Conservation (phyloP, 2,888 invertebrate species). For the Parnassius apollo region DNA sequence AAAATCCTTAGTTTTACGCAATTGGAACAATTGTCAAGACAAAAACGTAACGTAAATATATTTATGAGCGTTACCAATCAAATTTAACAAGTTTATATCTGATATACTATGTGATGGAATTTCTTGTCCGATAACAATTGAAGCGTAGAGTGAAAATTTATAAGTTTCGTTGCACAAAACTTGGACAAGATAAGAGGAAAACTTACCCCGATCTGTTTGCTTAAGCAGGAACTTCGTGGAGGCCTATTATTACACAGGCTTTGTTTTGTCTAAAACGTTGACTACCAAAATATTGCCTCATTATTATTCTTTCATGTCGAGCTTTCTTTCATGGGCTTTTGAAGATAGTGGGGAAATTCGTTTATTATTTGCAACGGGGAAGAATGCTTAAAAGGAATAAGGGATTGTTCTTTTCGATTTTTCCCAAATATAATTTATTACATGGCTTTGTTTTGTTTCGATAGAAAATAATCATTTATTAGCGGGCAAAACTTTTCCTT, state of each 20-base stretch:
- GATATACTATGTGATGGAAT: constrained; percentile 23
- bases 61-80: no score
- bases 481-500: not conserved
- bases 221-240: constrained; percentile 50
- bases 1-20: no score
- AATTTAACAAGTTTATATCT: not conserved
- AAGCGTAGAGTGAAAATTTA: constrained; percentile 53
- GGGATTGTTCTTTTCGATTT: constrained; percentile 32
- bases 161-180: constrained; percentile 63
- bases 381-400: constrained; percentile 23
- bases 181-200: constrained; percentile 55
- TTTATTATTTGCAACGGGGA: constrained; percentile 29
- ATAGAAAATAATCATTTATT: constrained; percentile 17
- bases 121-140: constrained; percentile 47
- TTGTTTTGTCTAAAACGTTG: constrained; percentile 61
- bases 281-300: constrained; percentile 58
- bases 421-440: constrained; percentile 30
- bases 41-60: no score
- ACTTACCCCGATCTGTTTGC: constrained; percentile 47
- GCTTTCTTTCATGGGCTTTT: constrained; percentile 41
- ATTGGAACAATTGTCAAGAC: no score
- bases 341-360: constrained; percentile 50
- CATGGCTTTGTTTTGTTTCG: constrained; percentile 9
- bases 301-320: constrained; percentile 53
- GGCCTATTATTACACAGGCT: constrained; percentile 57